A percentile compares a stretch with the other conserved stretches of the same genome.
phyloP scores from a whole-genome alignment of 2,113 vertebrate genomes.

The Serilophus lunatus region DNA sequence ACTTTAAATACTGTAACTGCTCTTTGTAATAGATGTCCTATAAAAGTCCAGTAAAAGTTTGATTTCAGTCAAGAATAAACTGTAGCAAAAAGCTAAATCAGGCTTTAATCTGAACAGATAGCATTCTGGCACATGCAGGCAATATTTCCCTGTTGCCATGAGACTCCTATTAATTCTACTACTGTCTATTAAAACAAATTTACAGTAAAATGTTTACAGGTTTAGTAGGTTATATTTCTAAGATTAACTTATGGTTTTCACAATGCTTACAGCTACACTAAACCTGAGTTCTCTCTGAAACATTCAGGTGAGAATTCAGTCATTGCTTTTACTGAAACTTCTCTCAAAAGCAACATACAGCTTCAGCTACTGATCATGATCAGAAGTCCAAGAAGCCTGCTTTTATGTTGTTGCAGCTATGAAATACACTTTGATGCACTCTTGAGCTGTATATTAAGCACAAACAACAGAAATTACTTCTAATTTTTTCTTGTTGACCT shows the following conservation, averaged over 20 bases:
- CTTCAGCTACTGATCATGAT: not conserved
- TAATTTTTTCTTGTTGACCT: not conserved
- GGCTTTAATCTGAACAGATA: not conserved
- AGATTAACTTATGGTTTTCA: not conserved
- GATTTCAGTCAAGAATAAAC: not conserved
- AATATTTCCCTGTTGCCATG: not conserved
- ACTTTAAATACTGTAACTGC: not conserved
- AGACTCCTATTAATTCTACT: not conserved
- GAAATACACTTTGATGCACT: not conserved
- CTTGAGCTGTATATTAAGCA: not conserved
- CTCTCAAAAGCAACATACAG: not conserved
- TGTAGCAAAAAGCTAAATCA: not conserved
- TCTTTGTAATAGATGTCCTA: not conserved
- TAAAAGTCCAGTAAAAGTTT: not conserved
- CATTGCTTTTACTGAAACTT: not conserved
- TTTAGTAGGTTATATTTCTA: not conserved
- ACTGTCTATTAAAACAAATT: not conserved
- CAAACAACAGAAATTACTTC: not conserved
- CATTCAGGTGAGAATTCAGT: not conserved
- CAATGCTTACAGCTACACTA: not conserved
- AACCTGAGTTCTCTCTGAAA: not conserved
- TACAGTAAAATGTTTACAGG: not conserved
- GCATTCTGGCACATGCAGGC: not conserved
- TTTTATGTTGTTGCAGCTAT: not conserved
- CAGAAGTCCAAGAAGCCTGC: not conserved